These are phyloP conservation scores for Psilanteris sp. DNA, from an alignment of 1,140 invertebrate species.

Conservation along the genomic window DNA sequence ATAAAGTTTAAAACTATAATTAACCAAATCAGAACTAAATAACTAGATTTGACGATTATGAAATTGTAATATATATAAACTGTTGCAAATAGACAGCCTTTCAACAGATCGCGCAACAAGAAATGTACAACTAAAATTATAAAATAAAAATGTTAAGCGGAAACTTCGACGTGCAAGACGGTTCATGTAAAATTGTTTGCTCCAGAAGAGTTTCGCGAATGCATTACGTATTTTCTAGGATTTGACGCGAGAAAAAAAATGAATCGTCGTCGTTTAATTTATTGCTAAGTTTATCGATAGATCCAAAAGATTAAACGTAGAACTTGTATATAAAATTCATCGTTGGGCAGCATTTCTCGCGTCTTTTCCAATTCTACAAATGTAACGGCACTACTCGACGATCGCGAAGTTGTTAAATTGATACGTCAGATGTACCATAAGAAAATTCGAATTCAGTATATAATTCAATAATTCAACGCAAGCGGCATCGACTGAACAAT, in stretches of 20 bases:
- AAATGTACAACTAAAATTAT: background rate
- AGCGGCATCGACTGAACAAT: background rate
- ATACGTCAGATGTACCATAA: conserved; percentile 11
- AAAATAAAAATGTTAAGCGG: background rate
- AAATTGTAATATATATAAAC: too few species aligned
- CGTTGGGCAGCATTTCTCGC: conserved; percentile 35
- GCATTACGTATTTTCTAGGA: background rate
- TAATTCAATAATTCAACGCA: conserved; percentile 9
- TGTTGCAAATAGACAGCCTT: background rate
- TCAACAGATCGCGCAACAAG: background rate
- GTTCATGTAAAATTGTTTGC: background rate
- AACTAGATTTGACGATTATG: too few species aligned
- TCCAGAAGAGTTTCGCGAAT: background rate
- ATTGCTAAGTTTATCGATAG: background rate
- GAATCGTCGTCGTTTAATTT: conserved; percentile 1
- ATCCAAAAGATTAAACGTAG: background rate
- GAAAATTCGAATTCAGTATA: conserved; percentile 10
- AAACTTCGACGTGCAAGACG: conserved; percentile 2
- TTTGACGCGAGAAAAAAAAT: background rate
- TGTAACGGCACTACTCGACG: conserved; percentile 9
- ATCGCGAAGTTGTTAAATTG: conserved; percentile 9
- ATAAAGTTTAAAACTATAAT: too few species aligned
- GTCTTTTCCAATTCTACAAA: background rate
- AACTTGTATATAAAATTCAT: conserved; percentile 19
- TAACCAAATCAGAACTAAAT: too few species aligned